phyloP scores from a whole-genome alignment of 2,113 vertebrate species.

The Lontra canadensis region DNA sequence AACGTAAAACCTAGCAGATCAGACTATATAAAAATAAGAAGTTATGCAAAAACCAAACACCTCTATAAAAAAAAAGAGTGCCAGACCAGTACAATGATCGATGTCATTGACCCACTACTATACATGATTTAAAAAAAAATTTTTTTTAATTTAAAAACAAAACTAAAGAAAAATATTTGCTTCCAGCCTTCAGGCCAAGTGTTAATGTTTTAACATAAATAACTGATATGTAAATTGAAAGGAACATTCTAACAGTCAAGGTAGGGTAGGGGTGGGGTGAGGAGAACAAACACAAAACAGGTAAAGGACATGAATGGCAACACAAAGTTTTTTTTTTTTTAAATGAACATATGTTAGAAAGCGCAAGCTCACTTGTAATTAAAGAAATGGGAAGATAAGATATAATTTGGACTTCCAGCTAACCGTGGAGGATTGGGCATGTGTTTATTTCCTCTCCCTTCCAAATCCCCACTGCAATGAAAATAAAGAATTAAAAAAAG shows the following conservation, averaged over 20 bases:
- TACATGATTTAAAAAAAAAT: neutral
- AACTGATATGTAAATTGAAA: constrained; percentile 8
- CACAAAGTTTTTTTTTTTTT: neutral
- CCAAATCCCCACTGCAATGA: constrained; percentile 2
- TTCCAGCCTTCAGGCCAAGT: neutral
- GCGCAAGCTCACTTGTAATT: neutral
- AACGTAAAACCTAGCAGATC: neutral
- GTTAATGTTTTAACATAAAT: constrained; percentile 40
- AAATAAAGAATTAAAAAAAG: constrained; percentile 25
- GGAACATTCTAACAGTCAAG: neutral
- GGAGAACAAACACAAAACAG: neutral
- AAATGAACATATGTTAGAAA: constrained; percentile 12
- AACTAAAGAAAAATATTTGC: neutral
- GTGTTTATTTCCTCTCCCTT: constrained; percentile 37
- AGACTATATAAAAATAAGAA: neutral
- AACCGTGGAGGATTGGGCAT: neutral
- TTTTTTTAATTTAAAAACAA: neutral
- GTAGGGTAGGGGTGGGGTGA: neutral
- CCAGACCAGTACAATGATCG: neutral
- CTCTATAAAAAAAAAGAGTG: neutral
- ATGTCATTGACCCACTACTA: neutral
- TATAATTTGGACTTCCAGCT: neutral
- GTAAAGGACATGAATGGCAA: neutral
- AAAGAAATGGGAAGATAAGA: constrained; percentile 12
- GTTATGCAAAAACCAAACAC: neutral